Percentiles rank a stretch among this genome's conserved stretches.
Evolutionary conservation across 1,140 invertebrate genomes (phyloP).

Genomic region (Portunus trituberculatus): DNA sequence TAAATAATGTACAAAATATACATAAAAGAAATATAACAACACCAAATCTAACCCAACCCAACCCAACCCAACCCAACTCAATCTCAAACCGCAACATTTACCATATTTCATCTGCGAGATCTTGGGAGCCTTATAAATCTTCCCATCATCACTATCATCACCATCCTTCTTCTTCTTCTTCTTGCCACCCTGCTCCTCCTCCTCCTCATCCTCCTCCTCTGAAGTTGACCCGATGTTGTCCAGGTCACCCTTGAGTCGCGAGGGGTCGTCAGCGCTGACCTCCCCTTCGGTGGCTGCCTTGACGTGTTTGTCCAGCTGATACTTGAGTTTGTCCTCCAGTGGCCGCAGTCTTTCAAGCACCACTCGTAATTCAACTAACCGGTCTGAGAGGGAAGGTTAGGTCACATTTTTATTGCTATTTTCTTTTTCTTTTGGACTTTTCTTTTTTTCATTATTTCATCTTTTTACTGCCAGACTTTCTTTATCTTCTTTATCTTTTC

Average conservation of each 20-base stretch:
- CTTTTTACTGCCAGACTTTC: too few species aligned
- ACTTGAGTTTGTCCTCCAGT: constrained; percentile 69
- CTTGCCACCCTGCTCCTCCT: not conserved
- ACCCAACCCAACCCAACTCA: too few species aligned
- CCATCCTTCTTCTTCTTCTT: constrained; percentile 16
- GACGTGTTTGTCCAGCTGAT: constrained; percentile 65
- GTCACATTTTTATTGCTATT: too few species aligned
- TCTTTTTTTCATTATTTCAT: too few species aligned
- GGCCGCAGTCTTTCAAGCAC: constrained; percentile 66
- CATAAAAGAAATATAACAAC: too few species aligned
- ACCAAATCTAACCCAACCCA: too few species aligned
- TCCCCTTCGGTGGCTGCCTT: constrained; percentile 59
- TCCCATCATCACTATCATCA: not conserved
- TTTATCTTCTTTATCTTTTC: too few species aligned
- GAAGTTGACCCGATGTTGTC: constrained; percentile 64
- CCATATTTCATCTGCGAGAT: constrained; percentile 60
- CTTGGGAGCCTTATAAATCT: constrained; percentile 58
- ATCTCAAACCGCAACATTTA: not conserved
- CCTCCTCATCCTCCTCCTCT: constrained; percentile 46
- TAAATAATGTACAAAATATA: not conserved
- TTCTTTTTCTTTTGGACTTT: too few species aligned
- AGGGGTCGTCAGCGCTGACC: constrained; percentile 48
- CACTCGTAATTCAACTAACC: constrained; percentile 55
- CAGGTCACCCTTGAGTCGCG: constrained; percentile 42
- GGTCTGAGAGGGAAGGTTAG: constrained; percentile 44